Evolutionary conservation across 2,797 vertebrate species (phyloP), one percentile per base, ranked within the genome.

Genomic region (Propithecus deckenii): DNA sequence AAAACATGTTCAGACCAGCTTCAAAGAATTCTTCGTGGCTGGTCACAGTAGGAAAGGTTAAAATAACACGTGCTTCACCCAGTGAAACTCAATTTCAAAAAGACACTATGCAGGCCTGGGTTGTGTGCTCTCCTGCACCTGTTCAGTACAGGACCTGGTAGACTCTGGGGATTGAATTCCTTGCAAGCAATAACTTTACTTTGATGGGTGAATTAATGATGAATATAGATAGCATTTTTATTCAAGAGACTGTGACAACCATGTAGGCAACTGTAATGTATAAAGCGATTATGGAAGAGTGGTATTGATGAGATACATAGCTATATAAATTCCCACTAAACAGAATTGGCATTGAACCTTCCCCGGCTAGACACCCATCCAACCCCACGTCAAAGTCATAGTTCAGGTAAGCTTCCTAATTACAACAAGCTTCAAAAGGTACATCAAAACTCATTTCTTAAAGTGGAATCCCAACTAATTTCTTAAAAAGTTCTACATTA

Each of bases 1-100:
- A 97, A 94, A 96, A 97, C 89, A 90, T 1, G 50, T 94, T 96
- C 75, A 97, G 91, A 79, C 91, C 35, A 79, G 80, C 95, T 96
- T 96, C 94, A 97, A 97, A 97, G 94, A 93, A 86, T 94, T 94
- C 80, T 89, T 97, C 84, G 69, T 80, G 89, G 41, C 38, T 91
- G 55, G 78, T 71, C 79, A 94, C 75, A 96, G 84, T 67, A 93
- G 86, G 93, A 76, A 87, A 98, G 86, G 89, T 96, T 97, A 96
- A 94, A 96, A 96, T 88, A 97, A 86, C 48, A 92, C 52, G 52
- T 28, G 35, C n/a, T 89, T 84, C 78, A 80, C 88, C 94, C 55
- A 69, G 59, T 23, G 84, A 92, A 89, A 72, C 48, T 74, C n/a
- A 96, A 85, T 25, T 63, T 87, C 74, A 80, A 89, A 94, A 92